phyloP scores from a whole-genome alignment of 2,113 vertebrate genomes.

The Tringa solitaria region DNA sequence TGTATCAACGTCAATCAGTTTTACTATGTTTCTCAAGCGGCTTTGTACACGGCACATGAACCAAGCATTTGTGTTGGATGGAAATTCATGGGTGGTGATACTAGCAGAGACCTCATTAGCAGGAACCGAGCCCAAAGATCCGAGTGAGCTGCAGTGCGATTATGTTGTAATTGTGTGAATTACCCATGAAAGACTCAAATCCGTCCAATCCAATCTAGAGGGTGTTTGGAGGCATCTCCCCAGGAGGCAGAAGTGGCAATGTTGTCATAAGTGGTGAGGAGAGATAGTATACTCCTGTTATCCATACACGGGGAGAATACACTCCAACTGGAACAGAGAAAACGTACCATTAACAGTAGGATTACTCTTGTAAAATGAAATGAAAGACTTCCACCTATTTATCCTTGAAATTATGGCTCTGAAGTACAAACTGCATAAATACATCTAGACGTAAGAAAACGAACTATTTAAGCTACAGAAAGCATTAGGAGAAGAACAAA shows the following conservation, averaged over 20 bases:
- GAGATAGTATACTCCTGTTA: not conserved
- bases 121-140: not conserved
- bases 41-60: not conserved
- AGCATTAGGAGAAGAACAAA: not conserved
- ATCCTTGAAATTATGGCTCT: not conserved
- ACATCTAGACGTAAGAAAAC: not conserved
- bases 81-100: not conserved
- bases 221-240: not conserved
- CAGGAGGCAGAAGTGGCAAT: not conserved
- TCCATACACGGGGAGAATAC: not conserved
- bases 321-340: not conserved
- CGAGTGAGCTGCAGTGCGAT: not conserved
- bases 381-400: not conserved
- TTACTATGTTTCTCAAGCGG: not conserved
- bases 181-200: not conserved
- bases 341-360: fast-evolving
- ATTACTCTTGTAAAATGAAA: not conserved
- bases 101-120: not conserved
- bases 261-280: not conserved
- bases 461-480: not conserved
- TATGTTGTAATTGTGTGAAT: not conserved
- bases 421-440: not conserved
- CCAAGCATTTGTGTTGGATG: not conserved
- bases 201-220: not conserved
- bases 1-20: not conserved